Evolutionary conservation across 2,888 invertebrate species (phyloP), one percentile per base, ranked within the genome.

Genomic region (Andrena bucephala): DNA sequence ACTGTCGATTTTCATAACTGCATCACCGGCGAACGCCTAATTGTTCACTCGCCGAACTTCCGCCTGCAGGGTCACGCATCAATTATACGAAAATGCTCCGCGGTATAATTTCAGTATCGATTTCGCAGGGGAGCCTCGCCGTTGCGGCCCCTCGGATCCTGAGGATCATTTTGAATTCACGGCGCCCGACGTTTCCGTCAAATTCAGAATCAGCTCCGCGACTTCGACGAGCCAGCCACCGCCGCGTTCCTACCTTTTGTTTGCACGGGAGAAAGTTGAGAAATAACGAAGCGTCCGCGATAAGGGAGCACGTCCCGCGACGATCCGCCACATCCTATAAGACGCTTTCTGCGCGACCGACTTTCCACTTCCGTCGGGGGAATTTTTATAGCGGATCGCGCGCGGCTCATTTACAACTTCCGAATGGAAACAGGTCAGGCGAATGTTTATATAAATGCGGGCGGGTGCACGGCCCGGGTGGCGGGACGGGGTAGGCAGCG

Each of bases 301-400:
- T 62, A 42, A 62, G 48, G 48, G 50, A 60, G 54, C 77, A 31
- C 60, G 74, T 74, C 50, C 65, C 50, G 66, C 36, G 4, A 31
- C 63, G 48, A 48, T 63, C 74, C 62, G 62, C 33, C 27, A 20
- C 24, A 33, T 62, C 67, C 67, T 73, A 27, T 75, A 74, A 68
- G 73, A 63, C 50, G 67, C 62, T 78, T 78, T 79, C 69, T 31
- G 69, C 57, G 54, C 62, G 57, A 65, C 54, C 63, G 62, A 74
- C 54, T 65, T 75, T 57, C 59, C 36, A 7, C 6, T 66, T 31
- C 24, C 66, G 65, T 42, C 31, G 20, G 31, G 59, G 16, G 73
- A 68, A 74, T 79, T 79, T 79, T 75, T 69, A 60, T 57, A 48
- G 16, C 24, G n/a, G 62, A 66, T 29, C 67, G 52, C 60, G 31